Evolutionary conservation across 1,140 invertebrate genomes (phyloP), one percentile per base, ranked within the genome.

Genomic region (Drosophila ohnishii): DNA sequence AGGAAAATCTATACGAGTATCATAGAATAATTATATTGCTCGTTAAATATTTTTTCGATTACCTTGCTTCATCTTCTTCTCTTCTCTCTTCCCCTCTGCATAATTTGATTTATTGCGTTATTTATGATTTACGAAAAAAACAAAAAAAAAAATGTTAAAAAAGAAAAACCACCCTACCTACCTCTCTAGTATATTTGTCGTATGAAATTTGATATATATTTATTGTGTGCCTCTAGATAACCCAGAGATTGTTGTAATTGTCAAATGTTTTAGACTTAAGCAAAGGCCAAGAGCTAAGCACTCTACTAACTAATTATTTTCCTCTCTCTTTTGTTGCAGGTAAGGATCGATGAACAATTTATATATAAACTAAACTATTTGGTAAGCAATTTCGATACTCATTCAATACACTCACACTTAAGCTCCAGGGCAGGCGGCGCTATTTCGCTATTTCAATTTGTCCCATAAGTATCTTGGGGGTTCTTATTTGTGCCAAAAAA

Each of bases 271-370:
- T 71, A 79, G 80, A 30, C 25, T 14, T 84, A 83, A 83, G 80
- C 45, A 19, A 22, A 25, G 5, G 16, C 5, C 5, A n/a, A 37
- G 19, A 9, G 3, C 11, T 13, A 11, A 39, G 10, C 30, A 11
- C 22, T 7, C 28, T 6, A 81, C 62, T 75, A 69, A 89, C 74
- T 59, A 55, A 60, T 64, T 64, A 51, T 58, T 80, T 28, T 37
- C 28, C 48, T 73, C 50, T 77, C 70, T 70, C 10, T 72, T 70
- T 78, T 74, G 22, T 90, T 91, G 25, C 87, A 91, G 90, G 90
- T 91, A 91, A 91, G 90, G 82, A 90, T 91, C 58, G 84, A 91
- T 83, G 86, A 91, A 90, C 80, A 91, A 80, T 80, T 79, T 83
- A 72, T 91, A 30, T 91, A 88, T 90, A 91, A 90, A 72, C 74